Base-by-base conservation (phyloP, 2,113 vertebrate genomes). In the Furnarius figulus region DNA sequence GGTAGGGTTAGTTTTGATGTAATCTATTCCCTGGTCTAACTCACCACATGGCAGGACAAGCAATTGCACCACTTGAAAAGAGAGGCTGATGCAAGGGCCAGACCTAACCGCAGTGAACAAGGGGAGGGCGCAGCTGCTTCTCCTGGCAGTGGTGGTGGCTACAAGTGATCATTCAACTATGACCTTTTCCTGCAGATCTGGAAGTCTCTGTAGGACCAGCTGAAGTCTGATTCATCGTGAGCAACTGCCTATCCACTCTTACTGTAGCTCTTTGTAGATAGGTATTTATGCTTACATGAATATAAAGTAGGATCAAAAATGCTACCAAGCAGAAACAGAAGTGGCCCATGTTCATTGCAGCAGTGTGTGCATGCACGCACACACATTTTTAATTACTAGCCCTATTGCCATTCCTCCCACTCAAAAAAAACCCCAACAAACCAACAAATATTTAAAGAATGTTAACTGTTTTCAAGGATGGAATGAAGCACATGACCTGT, bases 151-250 rank as follows among this genome's bases (percentile, higher is more conserved):
- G 53, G 74, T 23, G 37, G 53, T 33, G 75, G 46, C 93, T 95
- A 73, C 46, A 35, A 83, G 42, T 37, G 10, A 87, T 42, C 80
- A 35, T 61, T 70, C 82, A 65, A 2, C n/a, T 52, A 21, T 4
- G 49, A 85, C 58, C 88, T 94, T 91, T 90, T 49, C 73, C 53
- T 83, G 58, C 74, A 93, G 44, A 46, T 87, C 87, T 6, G 35
- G 62, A 87, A 87, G 46, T 16, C 40, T 46, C 81, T 30, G 10
- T 27, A 56, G 78, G 15, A 65, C 24, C 55, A 74, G 27, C 33
- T 76, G 39, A 91, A 83, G 87, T 28, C 75, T 47, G 46, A 76
- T 73, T 85, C 63, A 62, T 42, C 62, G 42, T 14, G 15, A 88
- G 17, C 62, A 92, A 82, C 28, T 49, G 40, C 40, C 40, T 49